Base-by-base conservation (phyloP, 2,797 vertebrate genomes). In the Melanotaenia nigrans region DNA sequence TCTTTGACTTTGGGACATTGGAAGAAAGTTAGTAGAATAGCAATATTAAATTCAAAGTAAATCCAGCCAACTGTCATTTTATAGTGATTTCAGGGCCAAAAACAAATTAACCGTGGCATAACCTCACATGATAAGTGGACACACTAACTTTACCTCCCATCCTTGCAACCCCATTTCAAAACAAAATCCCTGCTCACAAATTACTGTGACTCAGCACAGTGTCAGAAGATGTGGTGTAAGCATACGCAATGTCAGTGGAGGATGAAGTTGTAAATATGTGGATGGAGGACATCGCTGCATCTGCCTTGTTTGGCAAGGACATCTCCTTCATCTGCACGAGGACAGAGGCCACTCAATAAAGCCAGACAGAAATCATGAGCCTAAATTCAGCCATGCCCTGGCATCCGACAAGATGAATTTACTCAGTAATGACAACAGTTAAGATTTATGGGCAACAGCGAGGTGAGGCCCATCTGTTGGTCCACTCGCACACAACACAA, bases 261-360 rank as follows among this genome's bases (percentile, higher is more conserved):
- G 82, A 70, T 83, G 78, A 87, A 79, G 86, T 73, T 71, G 78
- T 90, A 88, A 93, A 90, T 75, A 90, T 85, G 79, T 88, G 77
- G 11, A 65, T 53, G 40, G 71, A 53, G 42, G 55, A 73, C 65
- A 30, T 80, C 85, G 70, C 49, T n/a, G 11, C 20, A 22, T 73
- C 75, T 78, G 78, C 73, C 74, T 81, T 38, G 20, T 77, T 89
- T 90, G 86, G 86, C 88, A 89, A 86, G 84, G 86, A 64, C 71
- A 16, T 71, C 79, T 67, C 75, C 59, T 67, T 65, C 74, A 49
- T 49, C 73, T 20, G 51, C 69, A 45, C 42, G 58, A 72, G 68
- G 64, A 81, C 47, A 73, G 68, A 77, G 75, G 54, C 69, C 74
- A 75, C 67, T 90, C 83, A 79, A 88, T 89, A 86, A 85, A 84